A percentile compares a stretch with the other conserved stretches of the same genome.
phyloP scores from a whole-genome alignment of 2,797 vertebrate genomes.

The Pangasius larnaudii region DNA sequence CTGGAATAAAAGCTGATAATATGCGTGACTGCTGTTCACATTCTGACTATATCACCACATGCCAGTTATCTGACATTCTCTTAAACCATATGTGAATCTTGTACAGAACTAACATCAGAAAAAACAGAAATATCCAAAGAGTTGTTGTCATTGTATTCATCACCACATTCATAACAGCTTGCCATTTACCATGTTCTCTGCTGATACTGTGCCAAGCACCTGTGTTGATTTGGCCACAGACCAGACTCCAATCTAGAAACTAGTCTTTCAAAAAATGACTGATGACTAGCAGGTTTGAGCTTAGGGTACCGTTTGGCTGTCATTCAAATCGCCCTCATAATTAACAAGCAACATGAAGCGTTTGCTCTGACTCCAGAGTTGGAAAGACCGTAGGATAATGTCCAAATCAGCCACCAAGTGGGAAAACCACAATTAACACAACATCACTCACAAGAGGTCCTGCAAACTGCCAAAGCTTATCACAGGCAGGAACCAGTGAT shows the following conservation, averaged over 20 bases:
- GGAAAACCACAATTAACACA: constrained; percentile 30
- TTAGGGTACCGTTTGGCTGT: constrained; percentile 48
- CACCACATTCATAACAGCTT: constrained; percentile 17
- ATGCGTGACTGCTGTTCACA: background rate
- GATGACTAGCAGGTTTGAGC: constrained; percentile 47
- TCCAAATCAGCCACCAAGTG: constrained; percentile 28
- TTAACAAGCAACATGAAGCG: constrained; percentile 46
- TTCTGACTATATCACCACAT: background rate
- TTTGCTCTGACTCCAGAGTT: constrained; percentile 13
- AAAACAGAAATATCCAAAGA: background rate
- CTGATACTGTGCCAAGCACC: constrained; percentile 52
- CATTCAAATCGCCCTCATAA: constrained; percentile 53
- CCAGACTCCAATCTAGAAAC: constrained; percentile 51
- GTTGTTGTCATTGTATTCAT: background rate
- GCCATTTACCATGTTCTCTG: constrained; percentile 36
- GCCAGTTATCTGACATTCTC: background rate
- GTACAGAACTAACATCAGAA: background rate
- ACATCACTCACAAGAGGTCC: constrained; percentile 19
- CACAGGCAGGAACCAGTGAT: constrained; percentile 14
- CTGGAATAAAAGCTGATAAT: background rate
- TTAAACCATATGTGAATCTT: constrained; percentile 22
- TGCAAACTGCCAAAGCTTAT: constrained; percentile 1
- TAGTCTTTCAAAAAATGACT: constrained; percentile 53
- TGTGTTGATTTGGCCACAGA: constrained; percentile 49
- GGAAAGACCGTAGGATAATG: constrained; percentile 33